These are phyloP conservation scores for Oophaga pumilio DNA, from an alignment of 2,113 vertebrate species.

Conservation along the genomic window DNA sequence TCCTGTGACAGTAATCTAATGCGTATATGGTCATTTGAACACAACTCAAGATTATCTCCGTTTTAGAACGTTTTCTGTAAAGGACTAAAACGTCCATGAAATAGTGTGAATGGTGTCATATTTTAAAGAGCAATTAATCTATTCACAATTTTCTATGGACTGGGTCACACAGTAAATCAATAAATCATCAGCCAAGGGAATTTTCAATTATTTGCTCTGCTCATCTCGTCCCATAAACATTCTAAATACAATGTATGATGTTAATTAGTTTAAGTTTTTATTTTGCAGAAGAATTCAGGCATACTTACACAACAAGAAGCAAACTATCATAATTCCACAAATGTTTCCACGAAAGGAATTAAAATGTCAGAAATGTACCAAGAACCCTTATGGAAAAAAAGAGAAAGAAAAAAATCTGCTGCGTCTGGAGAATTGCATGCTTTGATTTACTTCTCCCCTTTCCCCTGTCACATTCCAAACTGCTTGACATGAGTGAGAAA, in stretches of 20 bases:
- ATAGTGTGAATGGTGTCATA: too few relatives aligned
- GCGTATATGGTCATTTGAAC: too few relatives aligned
- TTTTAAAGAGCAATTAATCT: neutral
- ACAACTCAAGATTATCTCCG: too few relatives aligned
- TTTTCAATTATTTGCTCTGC: neutral
- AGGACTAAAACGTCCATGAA: too few relatives aligned
- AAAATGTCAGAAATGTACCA: slow-evolving; percentile 75
- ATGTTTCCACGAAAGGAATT: slow-evolving; percentile 68
- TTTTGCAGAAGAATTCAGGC: neutral
- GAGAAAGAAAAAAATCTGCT: slow-evolving; percentile 82
- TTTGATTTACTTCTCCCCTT: slow-evolving; percentile 85
- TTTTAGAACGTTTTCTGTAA: too few relatives aligned
- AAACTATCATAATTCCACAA: slow-evolving; percentile 8
- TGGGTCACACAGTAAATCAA: neutral
- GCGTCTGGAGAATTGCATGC: slow-evolving; percentile 81
- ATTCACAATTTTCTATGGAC: neutral
- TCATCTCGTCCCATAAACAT: neutral
- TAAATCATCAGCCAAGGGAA: neutral
- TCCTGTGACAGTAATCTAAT: too few relatives aligned
- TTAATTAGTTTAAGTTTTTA: neutral
- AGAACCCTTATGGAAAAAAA: slow-evolving; percentile 71
- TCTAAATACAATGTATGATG: neutral
- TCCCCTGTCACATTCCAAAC: slow-evolving; percentile 82
- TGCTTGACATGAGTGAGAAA: slow-evolving; percentile 80
- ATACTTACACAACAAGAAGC: neutral